phyloP scores from a whole-genome alignment of 2,797 vertebrate genomes.

The Emys orbicularis region DNA sequence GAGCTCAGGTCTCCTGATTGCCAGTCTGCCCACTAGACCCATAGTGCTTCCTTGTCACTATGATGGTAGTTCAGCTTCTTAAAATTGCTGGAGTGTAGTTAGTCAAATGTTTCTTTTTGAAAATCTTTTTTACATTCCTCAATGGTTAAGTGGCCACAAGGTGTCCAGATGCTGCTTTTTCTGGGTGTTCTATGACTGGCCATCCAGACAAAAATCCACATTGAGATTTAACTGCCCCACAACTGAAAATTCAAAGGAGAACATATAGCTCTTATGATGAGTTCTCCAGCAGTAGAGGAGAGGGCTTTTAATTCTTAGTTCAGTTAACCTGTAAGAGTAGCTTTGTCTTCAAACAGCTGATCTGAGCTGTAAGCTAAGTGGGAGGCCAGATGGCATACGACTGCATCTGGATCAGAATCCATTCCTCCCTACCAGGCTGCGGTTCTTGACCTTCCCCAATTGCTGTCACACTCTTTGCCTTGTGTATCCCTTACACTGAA shows the following conservation, averaged over 20 bases:
- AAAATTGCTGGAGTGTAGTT: not conserved
- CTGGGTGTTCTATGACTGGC: constrained; percentile 27
- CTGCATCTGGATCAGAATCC: constrained; percentile 93
- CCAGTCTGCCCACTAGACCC: not conserved
- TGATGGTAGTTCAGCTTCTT: not conserved
- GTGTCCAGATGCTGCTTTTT: not conserved
- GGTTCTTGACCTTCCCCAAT: too few species aligned
- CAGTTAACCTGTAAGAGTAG: constrained; percentile 93
- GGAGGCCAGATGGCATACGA: constrained; percentile 94
- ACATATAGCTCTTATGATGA: not conserved
- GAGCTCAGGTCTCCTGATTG: not conserved
- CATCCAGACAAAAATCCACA: too few species aligned
- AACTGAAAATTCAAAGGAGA: not conserved
- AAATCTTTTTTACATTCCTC: too few species aligned
- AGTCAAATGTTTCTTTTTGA: not conserved
- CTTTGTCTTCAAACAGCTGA: constrained; percentile 55
- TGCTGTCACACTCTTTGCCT: too few species aligned
- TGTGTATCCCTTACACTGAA: not conserved
- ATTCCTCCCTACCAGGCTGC: not conserved
- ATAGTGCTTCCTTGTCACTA: not conserved
- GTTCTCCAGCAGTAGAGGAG: not conserved
- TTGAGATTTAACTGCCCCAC: constrained; percentile 73
- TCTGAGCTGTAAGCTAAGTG: constrained; percentile 87
- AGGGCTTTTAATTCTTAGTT: constrained; percentile 81
- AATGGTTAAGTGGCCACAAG: not conserved